phyloP scores from a whole-genome alignment of 1,140 invertebrate species.

The Branchinecta lynchi region DNA sequence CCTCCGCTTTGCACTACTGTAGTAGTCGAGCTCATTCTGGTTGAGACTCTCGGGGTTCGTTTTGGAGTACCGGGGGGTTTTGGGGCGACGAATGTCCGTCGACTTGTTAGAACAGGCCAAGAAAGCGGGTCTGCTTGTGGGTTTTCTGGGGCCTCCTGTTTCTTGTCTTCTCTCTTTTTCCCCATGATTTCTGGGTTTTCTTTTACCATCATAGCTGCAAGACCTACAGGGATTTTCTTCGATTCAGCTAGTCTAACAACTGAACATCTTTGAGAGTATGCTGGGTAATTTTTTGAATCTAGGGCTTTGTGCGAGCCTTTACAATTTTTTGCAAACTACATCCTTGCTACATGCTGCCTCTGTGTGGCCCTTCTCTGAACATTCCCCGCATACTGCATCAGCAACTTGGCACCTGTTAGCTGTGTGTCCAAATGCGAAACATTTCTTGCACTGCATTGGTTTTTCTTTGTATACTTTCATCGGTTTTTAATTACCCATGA shows the following conservation, averaged over 20 bases:
- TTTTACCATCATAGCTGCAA: not conserved
- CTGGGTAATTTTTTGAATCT: not conserved
- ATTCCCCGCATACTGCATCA: not conserved
- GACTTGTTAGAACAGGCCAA: not conserved
- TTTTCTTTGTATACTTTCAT: conserved; percentile 8
- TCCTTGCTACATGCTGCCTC: not conserved
- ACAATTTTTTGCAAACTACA: not conserved
- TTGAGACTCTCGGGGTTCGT: not conserved
- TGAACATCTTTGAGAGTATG: not conserved
- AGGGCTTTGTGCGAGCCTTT: not conserved
- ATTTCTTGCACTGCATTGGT: conserved; percentile 7
- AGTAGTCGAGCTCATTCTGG: not conserved
- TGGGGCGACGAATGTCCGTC: not conserved
- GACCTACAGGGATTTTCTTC: not conserved
- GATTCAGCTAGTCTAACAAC: not conserved
- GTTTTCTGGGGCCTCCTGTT: not conserved
- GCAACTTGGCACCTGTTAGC: not conserved
- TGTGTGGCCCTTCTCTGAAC: not conserved
- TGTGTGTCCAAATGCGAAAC: not conserved
- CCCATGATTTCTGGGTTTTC: not conserved
- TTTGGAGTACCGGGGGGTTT: not conserved
- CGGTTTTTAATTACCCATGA: not conserved
- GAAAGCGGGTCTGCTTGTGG: not conserved
- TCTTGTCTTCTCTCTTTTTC: not conserved
- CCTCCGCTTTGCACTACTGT: not conserved